Percentiles rank a stretch among this genome's conserved stretches.
These are phyloP conservation scores for Calonectris borealis DNA, from an alignment of 2,113 vertebrate genomes.

Conservation along the genomic window DNA sequence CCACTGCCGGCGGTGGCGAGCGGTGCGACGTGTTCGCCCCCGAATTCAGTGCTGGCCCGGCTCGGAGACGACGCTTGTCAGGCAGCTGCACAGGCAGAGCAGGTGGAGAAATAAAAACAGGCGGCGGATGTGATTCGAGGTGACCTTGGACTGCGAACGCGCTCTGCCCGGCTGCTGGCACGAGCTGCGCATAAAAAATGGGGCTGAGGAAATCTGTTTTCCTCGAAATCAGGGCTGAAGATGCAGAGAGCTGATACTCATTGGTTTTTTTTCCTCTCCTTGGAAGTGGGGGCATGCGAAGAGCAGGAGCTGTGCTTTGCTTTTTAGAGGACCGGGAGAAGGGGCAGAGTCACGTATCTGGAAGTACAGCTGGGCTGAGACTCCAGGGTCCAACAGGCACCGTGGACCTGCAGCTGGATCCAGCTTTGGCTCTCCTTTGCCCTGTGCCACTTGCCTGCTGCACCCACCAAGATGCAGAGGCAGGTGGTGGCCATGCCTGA, in stretches of 20 bases:
- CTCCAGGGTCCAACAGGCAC: not conserved
- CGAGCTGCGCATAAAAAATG: fast-evolving
- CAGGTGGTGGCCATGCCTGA: fast-evolving
- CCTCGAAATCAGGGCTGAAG: not conserved
- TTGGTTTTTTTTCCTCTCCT: not conserved
- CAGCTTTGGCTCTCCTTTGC: not conserved
- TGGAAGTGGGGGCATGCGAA: not conserved
- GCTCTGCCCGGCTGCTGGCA: not conserved
- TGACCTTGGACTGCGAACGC: not conserved
- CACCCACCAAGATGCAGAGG: too few relatives aligned
- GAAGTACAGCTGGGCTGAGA: not conserved
- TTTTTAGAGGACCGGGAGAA: not conserved
- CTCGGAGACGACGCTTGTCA: not conserved
- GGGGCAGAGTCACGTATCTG: fast-evolving
- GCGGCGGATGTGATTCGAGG: not conserved
- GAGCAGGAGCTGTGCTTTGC: not conserved
- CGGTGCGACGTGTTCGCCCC: fast-evolving
- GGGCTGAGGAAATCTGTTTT: not conserved
- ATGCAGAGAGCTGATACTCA: not conserved
- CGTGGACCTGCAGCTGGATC: fast-evolving
- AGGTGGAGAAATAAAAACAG: not conserved
- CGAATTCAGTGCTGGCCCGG: fast-evolving
- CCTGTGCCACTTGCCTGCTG: not conserved
- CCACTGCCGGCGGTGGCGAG: fast-evolving
- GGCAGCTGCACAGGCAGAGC: not conserved